Conservation (phyloP, 2,113 vertebrate genomes). For the Bettongia penicillata region DNA sequence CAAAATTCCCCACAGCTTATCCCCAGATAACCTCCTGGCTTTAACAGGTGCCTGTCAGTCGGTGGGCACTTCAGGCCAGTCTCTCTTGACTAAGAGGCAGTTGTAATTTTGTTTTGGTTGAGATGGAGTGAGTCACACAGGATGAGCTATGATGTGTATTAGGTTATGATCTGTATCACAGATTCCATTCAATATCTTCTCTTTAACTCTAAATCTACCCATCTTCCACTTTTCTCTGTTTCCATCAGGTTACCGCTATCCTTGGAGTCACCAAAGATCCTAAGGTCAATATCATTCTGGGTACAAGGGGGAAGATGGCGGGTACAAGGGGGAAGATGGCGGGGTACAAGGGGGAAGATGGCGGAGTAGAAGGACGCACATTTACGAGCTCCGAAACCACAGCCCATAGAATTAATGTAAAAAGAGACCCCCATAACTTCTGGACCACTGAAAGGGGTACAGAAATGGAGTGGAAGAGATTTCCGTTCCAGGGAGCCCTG, state of each 20-base stretch:
- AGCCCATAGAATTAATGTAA: too few species aligned
- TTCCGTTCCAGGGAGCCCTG: too few species aligned
- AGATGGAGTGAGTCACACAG: neutral
- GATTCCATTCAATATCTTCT: neutral
- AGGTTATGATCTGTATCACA: neutral
- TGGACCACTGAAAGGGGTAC: too few species aligned
- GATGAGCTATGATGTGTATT: neutral
- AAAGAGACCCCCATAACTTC: too few species aligned
- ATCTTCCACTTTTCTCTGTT: neutral
- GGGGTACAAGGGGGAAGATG: too few species aligned
- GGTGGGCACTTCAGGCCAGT: neutral
- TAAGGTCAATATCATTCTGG: neutral
- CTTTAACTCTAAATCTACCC: neutral
- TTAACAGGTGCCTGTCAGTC: neutral
- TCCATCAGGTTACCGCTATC: neutral
- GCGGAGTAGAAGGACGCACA: too few species aligned
- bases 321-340: too few species aligned
- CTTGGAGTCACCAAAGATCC: neutral
- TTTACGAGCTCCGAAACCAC: too few species aligned
- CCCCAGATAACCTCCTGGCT: neutral
- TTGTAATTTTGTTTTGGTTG: neutral
- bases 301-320: too few species aligned
- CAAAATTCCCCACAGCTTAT: neutral
- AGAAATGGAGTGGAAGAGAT: too few species aligned
- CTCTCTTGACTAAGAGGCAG: neutral